Conservation (phyloP, 2,797 vertebrate genomes). For the Urocyon cinereoargenteus region DNA sequence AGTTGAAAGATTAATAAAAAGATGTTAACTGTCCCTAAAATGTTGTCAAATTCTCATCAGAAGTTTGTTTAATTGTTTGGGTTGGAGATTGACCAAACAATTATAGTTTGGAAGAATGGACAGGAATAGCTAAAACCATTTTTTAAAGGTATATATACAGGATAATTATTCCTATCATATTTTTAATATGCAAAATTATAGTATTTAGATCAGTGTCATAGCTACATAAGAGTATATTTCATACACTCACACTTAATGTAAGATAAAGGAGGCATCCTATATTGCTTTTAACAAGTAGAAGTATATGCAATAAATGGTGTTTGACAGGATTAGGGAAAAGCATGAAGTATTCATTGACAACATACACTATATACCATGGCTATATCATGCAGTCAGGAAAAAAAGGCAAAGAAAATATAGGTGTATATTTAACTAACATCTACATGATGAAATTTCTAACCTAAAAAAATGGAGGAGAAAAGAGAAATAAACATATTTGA, state of each 20-base stretch:
- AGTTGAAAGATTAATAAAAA: neutral
- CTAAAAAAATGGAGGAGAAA: neutral
- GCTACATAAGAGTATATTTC: neutral
- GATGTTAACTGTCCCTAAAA: neutral
- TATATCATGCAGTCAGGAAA: neutral
- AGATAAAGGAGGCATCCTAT: neutral
- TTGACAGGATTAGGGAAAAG: neutral
- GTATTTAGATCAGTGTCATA: neutral
- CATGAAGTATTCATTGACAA: neutral
- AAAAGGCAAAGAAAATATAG: slow-evolving; percentile 8
- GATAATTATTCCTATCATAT: neutral
- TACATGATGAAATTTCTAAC: neutral
- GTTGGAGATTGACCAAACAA: slow-evolving; percentile 12
- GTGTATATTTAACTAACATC: neutral
- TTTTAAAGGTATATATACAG: neutral
- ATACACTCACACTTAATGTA: neutral
- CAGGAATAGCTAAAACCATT: neutral
- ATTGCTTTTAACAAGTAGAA: slow-evolving; percentile 32
- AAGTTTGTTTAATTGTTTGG: neutral
- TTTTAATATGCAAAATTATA: neutral
- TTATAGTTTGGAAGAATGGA: neutral
- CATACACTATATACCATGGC: neutral
- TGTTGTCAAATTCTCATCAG: neutral
- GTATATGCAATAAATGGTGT: neutral
- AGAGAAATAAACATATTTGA: neutral